Evolutionary conservation across 2,797 vertebrate genomes (phyloP).

Genomic region (Danio tinwini): DNA sequence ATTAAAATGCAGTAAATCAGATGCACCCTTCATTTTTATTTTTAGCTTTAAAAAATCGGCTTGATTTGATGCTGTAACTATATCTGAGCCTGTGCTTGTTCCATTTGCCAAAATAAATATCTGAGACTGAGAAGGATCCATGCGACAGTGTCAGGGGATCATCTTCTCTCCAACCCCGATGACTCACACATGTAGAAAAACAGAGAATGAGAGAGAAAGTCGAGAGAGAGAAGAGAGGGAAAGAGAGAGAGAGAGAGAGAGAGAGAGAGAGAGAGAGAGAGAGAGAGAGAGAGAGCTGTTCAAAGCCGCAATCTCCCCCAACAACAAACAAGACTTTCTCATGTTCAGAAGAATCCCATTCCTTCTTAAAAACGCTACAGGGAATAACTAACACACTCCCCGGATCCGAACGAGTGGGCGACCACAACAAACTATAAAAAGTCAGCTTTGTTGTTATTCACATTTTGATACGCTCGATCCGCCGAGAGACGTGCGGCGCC

Average conservation of each 20-base stretch:
- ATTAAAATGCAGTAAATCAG: too few species aligned
- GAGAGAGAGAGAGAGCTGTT: conserved; percentile 19
- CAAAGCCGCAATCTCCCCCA: conserved; percentile 37
- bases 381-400: conserved; percentile 42
- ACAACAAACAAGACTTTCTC: conserved; percentile 37
- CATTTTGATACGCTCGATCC: conserved; percentile 46
- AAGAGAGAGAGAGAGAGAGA: background rate
- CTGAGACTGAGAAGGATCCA: conserved; percentile 29
- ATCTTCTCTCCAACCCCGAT: conserved; percentile 49
- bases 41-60: conserved; percentile 43
- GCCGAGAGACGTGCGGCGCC: conserved; percentile 21
- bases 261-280: background rate
- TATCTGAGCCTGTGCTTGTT: conserved; percentile 13
- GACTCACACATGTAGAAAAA: conserved; percentile 47
- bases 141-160: conserved; percentile 34
- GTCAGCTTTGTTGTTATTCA: conserved; percentile 49
- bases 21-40: background rate
- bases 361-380: conserved; percentile 33
- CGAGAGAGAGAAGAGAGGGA: background rate
- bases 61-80: conserved; percentile 18
- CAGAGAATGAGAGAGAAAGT: background rate
- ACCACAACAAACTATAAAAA: conserved; percentile 50
- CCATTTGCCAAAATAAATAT: conserved; percentile 40
- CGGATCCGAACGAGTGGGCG: conserved; percentile 39
- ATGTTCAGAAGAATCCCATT: conserved; percentile 48